Evolutionary conservation across 2,888 invertebrate species (phyloP), one percentile per base, ranked within the genome.

Genomic region (Rhabditophanes sp.): DNA sequence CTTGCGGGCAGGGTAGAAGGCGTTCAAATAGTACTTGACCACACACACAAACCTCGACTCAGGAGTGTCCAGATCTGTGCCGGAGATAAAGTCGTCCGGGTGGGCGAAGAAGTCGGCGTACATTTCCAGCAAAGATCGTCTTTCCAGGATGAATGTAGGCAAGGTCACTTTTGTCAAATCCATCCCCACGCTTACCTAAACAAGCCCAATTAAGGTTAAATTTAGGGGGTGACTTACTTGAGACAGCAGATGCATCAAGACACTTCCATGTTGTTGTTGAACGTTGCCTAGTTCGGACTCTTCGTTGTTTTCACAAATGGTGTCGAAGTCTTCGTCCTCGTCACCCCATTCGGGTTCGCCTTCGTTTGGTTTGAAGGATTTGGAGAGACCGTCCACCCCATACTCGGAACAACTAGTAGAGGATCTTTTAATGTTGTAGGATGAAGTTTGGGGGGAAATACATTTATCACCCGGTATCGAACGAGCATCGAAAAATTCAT

Each of bases 101-200:
- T 99, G 96, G 8, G 96, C 88, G 71, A 99, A 90, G 66, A 93
- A 96, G 71, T 99, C 96, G 30, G 96, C 93, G 68, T 90, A 99
- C 96, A 99, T 99, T 72, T 99, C 96, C 28, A 99, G 73, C 23
- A 96, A 74, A 1, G 93, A 96, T 42, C 96, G 76, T 67, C 87
- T 76, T 67, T 99, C 96, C 55, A 99, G 71, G 54, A 99, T 99
- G 66, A 96, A 99, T 17, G 96, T 99, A 15, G 96, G 96, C 46
- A 99, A 73, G 33, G 88, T 88, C 42, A 88, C 84, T 75, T 93
- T 96, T 8, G 96, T 99, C 64, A 99, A 76, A 71, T 99, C 96
- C 96, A 99, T 99, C 43, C 93, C 93, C 63, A 93, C 88, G 69
- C 87, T 83, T 46, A 93, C 88, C 55, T 59, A 30, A 11, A 45